Percentiles rank a stretch among this genome's conserved stretches.
These are phyloP conservation scores for Sinosuthora webbiana DNA, from an alignment of 2,113 vertebrate species.

Conservation along the genomic window DNA sequence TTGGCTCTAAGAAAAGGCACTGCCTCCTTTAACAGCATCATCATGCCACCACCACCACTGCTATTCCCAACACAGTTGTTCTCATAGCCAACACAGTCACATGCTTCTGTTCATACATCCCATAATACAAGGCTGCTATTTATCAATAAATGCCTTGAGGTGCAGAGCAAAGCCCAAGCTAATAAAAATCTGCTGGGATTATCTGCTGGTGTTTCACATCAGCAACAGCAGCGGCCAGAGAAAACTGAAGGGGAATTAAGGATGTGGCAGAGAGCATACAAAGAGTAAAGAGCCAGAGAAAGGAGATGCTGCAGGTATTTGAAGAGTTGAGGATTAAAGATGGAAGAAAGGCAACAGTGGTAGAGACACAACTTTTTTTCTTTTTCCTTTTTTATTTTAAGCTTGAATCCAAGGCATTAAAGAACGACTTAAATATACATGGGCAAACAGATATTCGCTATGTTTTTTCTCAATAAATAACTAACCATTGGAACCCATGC, in stretches of 20 bases:
- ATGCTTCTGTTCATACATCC: constrained; percentile 17
- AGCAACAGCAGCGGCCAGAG: not conserved
- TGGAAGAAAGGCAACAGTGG: not conserved
- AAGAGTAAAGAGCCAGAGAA: not conserved
- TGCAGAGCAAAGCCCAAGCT: not conserved
- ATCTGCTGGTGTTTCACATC: not conserved
- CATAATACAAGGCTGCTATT: constrained; percentile 43
- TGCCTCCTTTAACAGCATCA: not conserved
- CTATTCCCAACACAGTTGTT: not conserved
- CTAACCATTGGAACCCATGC: constrained; percentile 33
- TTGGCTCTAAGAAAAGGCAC: not conserved
- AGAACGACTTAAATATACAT: not conserved
- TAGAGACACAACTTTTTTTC: not conserved
- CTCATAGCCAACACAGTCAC: constrained; percentile 12
- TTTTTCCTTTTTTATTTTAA: not conserved
- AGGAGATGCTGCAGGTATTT: not conserved
- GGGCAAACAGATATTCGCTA: not conserved
- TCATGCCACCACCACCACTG: fast-evolving
- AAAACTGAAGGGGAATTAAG: not conserved
- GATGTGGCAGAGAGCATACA: not conserved
- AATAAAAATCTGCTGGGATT: constrained; percentile 6
- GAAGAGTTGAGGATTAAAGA: not conserved
- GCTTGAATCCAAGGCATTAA: not conserved
- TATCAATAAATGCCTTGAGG: constrained; percentile 54
- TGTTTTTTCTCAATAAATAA: not conserved